Percentiles rank a stretch among this genome's conserved stretches.
These are phyloP conservation scores for Tipula vernalis DNA, from an alignment of 2,888 invertebrate genomes.

Conservation along the genomic window DNA sequence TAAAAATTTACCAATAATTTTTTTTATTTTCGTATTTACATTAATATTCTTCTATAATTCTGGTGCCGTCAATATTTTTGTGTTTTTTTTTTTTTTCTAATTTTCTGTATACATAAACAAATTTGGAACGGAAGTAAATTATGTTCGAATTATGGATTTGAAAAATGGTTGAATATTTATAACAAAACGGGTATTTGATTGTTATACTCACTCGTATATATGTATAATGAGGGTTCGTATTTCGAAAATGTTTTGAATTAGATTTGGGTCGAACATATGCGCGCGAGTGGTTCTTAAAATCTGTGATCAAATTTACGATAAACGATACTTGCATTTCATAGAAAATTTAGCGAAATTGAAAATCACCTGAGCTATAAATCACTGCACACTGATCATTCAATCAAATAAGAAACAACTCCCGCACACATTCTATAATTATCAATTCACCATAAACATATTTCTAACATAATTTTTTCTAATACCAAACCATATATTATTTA, in stretches of 20 bases:
- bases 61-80: background rate
- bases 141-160: constrained; percentile 4
- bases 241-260: background rate
- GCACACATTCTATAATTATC: too few relatives aligned
- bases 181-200: constrained; percentile 4
- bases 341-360: too few relatives aligned
- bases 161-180: constrained; percentile 4
- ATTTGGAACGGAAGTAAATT: background rate
- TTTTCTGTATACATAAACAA: background rate
- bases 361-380: background rate
- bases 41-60: background rate
- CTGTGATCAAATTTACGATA: background rate
- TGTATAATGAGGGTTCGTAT: background rate
- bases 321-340: too few relatives aligned
- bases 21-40: background rate
- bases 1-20: background rate
- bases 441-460: too few relatives aligned
- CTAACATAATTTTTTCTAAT: background rate
- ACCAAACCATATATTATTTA: background rate
- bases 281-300: background rate
- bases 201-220: background rate
- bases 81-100: background rate
- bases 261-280: background rate
- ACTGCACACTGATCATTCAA: background rate
- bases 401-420: background rate